A percentile compares a stretch with the other conserved stretches of the same genome.
Conservation (phyloP, 2,797 vertebrate genomes). For the Sciaenops ocellatus region DNA sequence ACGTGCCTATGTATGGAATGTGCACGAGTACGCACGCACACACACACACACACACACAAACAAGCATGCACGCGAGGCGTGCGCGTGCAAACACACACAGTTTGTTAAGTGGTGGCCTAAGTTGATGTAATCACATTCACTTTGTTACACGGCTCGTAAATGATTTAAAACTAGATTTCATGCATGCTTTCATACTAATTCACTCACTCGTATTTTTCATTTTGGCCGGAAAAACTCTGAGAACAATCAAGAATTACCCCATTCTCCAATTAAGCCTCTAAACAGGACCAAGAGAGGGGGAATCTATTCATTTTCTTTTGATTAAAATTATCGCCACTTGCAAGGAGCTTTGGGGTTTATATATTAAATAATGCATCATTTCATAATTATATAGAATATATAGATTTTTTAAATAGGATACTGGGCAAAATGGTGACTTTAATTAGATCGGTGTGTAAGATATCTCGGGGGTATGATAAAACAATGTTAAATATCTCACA, state of each 20-base stretch:
- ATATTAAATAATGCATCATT: conserved; percentile 91
- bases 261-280: conserved; percentile 84
- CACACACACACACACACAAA: conserved; percentile 1
- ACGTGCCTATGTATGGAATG: conserved; percentile 15
- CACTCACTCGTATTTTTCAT: conserved; percentile 75
- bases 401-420: conserved; percentile 89
- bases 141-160: conserved; percentile 79
- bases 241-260: conserved; percentile 81
- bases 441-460: conserved; percentile 89
- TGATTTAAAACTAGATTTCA: conserved; percentile 85
- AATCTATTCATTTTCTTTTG: conserved; percentile 88
- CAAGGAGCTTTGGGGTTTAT: conserved; percentile 87
- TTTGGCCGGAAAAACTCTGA: conserved; percentile 78
- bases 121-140: conserved; percentile 80
- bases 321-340: conserved; percentile 88
- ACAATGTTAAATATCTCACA: conserved; percentile 88
- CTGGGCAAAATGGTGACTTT: conserved; percentile 85
- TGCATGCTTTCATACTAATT: conserved; percentile 86
- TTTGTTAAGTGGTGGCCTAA: conserved; percentile 78
- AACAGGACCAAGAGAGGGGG: conserved; percentile 83
- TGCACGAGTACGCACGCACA: conserved; percentile 5
- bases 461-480: conserved; percentile 89
- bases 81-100: conserved; percentile 21
- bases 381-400: conserved; percentile 91
- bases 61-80: neutral